Conservation (phyloP, 1,140 invertebrate species). For the Drosophila navojoa region DNA sequence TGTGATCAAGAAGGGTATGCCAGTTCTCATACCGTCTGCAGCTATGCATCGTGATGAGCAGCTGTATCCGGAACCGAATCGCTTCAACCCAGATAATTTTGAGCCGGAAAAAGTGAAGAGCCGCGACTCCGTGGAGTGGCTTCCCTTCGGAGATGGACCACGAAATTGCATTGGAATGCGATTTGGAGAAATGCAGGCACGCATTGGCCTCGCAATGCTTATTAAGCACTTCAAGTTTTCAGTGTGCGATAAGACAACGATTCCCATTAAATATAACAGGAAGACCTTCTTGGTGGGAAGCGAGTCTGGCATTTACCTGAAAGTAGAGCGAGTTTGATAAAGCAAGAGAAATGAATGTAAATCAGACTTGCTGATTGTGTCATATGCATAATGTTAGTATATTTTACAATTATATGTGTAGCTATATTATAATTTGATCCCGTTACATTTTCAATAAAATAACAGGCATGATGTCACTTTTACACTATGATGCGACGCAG, state of each 20-base stretch:
- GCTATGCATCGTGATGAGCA: conserved; percentile 83
- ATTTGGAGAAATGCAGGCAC: conserved; percentile 87
- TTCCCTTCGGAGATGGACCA: conserved; percentile 86
- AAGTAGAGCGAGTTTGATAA: conserved; percentile 56
- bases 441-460: no score
- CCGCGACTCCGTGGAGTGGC: conserved; percentile 84
- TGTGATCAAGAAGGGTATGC: conserved; percentile 71
- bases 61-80: conserved; percentile 86
- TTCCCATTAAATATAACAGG: conserved; percentile 55
- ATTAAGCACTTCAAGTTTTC: conserved; percentile 78
- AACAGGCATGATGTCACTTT: not conserved
- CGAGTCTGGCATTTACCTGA: conserved; percentile 59
- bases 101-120: conserved; percentile 85
- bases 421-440: no score
- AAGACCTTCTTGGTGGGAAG: conserved; percentile 53
- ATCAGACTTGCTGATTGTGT: no score
- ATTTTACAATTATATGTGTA: no score
- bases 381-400: no score
- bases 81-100: conserved; percentile 89
- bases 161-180: conserved; percentile 85
- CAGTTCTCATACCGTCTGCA: conserved; percentile 58
- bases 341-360: not conserved
- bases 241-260: conserved; percentile 70
- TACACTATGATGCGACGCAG: no score
- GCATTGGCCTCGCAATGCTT: conserved; percentile 85